These are phyloP conservation scores for Aythya baeri DNA, from an alignment of 2,113 vertebrate species.

Conservation along the genomic window DNA sequence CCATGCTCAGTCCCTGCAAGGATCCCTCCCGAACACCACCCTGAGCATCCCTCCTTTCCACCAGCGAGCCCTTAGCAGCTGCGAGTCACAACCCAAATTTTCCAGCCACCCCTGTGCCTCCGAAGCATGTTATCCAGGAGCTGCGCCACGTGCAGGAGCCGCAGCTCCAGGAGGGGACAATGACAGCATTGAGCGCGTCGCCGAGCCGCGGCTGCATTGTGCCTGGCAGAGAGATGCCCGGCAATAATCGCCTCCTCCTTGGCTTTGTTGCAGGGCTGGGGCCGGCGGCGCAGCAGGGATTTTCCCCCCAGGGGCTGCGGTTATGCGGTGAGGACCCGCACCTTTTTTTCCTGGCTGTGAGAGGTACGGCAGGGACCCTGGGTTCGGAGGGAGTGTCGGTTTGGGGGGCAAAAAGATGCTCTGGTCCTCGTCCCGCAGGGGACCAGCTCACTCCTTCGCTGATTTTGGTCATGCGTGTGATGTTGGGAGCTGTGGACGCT, in stretches of 20 bases:
- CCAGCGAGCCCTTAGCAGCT: neutral
- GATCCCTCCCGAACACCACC: neutral
- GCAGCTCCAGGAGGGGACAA: neutral
- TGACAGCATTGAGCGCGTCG: neutral
- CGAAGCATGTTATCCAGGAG: neutral
- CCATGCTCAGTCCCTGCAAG: neutral
- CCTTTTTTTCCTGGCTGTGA: conserved; percentile 33
- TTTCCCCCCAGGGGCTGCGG: neutral
- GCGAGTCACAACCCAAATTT: accelerated
- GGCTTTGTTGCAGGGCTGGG: conserved; percentile 54
- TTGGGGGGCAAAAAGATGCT: neutral
- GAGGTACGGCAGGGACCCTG: neutral
- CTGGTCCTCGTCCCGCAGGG: neutral
- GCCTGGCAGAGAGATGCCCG: conserved; percentile 65
- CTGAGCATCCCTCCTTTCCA: neutral
- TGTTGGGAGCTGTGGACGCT: accelerated
- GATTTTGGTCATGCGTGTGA: too few relatives aligned
- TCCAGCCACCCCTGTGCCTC: neutral
- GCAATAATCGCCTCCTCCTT: conserved; percentile 24
- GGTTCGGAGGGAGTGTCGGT: too few relatives aligned
- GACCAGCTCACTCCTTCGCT: accelerated
- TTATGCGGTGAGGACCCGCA: conserved; percentile 28
- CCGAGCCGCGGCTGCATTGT: conserved; percentile 41
- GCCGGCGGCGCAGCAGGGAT: neutral
- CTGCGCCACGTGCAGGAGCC: neutral